Base-by-base conservation (phyloP, 2,113 vertebrate genomes). In the Limanda limanda region DNA sequence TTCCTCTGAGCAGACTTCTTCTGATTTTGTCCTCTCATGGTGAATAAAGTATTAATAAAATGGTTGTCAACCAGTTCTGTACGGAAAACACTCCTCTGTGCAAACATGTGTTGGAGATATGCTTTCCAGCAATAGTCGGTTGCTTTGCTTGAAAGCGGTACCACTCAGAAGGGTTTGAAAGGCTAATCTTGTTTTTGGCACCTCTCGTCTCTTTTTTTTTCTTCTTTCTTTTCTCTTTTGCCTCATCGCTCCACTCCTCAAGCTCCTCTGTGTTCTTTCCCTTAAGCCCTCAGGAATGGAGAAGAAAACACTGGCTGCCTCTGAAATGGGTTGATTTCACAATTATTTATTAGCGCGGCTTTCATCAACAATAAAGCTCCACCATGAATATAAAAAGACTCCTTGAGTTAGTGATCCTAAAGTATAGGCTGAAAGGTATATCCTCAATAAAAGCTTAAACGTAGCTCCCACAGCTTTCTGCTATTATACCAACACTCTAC, bases 171-270 rank as follows among this genome's bases (percentile, higher is more conserved):
- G 58, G 83, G 77, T 84, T 85, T 74, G 59, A 82, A 83, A 79
- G 86, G 79, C 82, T 90, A 78, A 91, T 92, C 86, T 79, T 60
- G 73, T 72, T 85, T 81, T 76, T 90, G 80, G 81, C 71, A 71
- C 67, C 40, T 45, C 45, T 68, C 31, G 63, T 67, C 60, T 75
- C 37, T 59, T 71, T 67, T 35, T 42, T 25, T 67, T 72, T 20
- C 35, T 31, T 31, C 31, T 4, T 51, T 37, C 45, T 48, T 18
- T 18, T 42, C 40, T 13, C 40, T 18, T 58, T 64, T 74, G 35
- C 52, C 68, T 65, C 11, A 10, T 62, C 64, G 71, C 60, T 66
- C 47, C 48, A 51, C 31, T 76, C 59, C 37, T 48, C 56, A 0
- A 71, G 73, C 79, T 81, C 68, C 55, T 61, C 57, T 81, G n/a